Conservation (phyloP, 2,888 invertebrate genomes). For the Philopedon plagiatum region DNA sequence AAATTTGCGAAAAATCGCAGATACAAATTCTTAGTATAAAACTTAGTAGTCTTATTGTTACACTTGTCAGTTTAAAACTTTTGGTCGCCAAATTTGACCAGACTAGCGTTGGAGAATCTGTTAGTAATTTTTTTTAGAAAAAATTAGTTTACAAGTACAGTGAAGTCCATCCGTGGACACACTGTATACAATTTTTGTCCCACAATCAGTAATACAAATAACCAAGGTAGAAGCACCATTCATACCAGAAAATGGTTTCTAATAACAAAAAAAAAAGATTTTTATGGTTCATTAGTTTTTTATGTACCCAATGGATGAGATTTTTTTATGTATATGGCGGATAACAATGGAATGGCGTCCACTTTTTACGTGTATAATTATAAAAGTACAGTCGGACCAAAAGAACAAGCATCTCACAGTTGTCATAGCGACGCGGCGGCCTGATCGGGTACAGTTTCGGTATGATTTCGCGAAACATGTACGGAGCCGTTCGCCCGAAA, state of each 20-base stretch:
- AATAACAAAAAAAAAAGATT: neutral
- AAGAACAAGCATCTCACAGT: constrained; percentile 66
- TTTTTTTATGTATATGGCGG: constrained; percentile 53
- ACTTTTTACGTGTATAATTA: constrained; percentile 69
- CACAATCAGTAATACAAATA: no score
- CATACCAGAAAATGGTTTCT: neutral
- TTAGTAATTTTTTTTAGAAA: no score
- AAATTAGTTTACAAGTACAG: no score
- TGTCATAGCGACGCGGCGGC: constrained; percentile 68
- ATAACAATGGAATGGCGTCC: constrained; percentile 57
- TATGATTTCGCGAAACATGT: constrained; percentile 64
- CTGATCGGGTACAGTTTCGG: constrained; percentile 63
- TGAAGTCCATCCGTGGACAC: no score
- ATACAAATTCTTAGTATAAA: no score
- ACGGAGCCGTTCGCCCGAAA: constrained; percentile 36
- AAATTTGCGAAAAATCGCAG: no score
- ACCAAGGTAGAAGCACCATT: no score
- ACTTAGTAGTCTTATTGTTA: no score
- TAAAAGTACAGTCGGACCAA: constrained; percentile 68
- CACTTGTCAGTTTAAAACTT: no score
- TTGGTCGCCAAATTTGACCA: no score
- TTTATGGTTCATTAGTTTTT: constrained; percentile 29
- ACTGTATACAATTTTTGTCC: no score
- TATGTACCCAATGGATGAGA: constrained; percentile 9
- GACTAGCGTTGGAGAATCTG: no score